A percentile compares a stretch with the other conserved stretches of the same genome.
Conservation (phyloP, 2,797 vertebrate species). For the Meriones psammophilus region DNA sequence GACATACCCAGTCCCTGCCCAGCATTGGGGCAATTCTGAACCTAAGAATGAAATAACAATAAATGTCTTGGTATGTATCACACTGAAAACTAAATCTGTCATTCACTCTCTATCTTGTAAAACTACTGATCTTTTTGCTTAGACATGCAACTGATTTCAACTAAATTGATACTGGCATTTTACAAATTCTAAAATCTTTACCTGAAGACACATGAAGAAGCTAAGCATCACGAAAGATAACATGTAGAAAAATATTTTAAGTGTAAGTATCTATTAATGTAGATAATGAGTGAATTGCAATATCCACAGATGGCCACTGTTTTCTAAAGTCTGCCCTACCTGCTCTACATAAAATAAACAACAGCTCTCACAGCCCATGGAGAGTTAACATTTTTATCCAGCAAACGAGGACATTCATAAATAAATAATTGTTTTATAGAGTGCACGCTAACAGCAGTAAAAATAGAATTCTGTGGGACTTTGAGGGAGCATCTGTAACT, state of each 20-base stretch:
- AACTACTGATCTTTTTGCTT: not conserved
- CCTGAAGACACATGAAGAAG: not conserved
- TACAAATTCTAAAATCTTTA: not conserved
- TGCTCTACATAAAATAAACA: conserved; percentile 39
- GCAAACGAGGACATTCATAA: conserved; percentile 63
- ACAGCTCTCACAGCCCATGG: not conserved
- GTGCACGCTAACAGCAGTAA: conserved; percentile 44
- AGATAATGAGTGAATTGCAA: not conserved
- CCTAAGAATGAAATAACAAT: conserved; percentile 35
- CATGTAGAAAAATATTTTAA: not conserved
- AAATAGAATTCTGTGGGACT: conserved; percentile 74
- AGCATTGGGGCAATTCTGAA: not conserved
- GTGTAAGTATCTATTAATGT: not conserved
- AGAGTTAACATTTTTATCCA: conserved; percentile 63
- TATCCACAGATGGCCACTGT: not conserved
- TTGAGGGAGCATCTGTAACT: conserved; percentile 51
- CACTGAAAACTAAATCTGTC: conserved; percentile 53
- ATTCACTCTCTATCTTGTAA: not conserved
- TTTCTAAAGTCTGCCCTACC: not conserved
- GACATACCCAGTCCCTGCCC: not conserved
- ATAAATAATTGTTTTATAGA: conserved; percentile 74
- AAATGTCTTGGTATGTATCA: not conserved
- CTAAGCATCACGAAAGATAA: not conserved
- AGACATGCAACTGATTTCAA: conserved; percentile 17
- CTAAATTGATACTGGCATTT: not conserved